phyloP scores from a whole-genome alignment of 2,113 vertebrate genomes.

The Tonatia bakeri region DNA sequence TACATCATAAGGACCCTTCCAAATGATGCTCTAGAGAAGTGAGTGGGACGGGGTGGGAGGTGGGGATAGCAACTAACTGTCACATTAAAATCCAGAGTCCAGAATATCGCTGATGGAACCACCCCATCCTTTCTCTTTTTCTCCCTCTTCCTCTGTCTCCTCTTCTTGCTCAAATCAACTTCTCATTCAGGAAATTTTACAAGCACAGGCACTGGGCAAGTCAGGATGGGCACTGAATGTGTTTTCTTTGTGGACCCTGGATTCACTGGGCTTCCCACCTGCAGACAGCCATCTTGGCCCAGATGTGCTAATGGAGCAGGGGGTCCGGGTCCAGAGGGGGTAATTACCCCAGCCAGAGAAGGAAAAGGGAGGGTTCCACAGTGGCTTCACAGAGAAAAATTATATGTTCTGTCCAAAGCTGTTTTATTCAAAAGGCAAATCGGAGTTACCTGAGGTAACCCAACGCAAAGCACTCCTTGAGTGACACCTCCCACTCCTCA shows the following conservation, averaged over 20 bases:
- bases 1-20: background rate
- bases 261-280: background rate
- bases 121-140: background rate
- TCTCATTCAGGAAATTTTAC: background rate
- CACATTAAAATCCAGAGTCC: background rate
- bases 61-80: background rate
- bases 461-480: conserved; percentile 44
- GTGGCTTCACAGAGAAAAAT: conserved; percentile 20
- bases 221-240: background rate
- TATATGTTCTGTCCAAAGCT: conserved; percentile 4
- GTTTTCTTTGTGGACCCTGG: background rate
- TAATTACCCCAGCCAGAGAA: background rate
- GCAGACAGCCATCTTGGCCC: background rate
- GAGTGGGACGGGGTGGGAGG: background rate
- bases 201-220: background rate
- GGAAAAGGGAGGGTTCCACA: background rate
- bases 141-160: background rate
- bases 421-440: conserved; percentile 20
- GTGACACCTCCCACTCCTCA: conserved; percentile 46
- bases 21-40: background rate
- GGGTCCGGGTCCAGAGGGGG: background rate
- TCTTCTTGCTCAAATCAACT: background rate
- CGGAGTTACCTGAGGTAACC: conserved; percentile 51
- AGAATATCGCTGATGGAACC: background rate
- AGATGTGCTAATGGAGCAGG: background rate